Conservation (phyloP, 2,113 vertebrate species). For the Alaudala cheleensis region DNA sequence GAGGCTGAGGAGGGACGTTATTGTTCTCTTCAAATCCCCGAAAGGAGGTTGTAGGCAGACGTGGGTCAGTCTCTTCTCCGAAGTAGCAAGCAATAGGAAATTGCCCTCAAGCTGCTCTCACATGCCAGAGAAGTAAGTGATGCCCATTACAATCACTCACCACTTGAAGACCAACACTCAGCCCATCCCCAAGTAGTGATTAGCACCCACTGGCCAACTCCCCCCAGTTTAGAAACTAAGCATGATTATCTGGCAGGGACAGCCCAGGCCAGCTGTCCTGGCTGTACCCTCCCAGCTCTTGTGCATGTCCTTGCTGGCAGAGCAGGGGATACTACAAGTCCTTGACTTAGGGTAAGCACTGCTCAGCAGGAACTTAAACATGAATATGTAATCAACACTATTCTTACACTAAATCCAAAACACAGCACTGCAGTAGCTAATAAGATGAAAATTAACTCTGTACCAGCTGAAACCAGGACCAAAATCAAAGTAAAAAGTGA, state of each 20-base stretch:
- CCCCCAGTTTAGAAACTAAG: not conserved
- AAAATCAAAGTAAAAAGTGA: not conserved
- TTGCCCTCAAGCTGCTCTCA: not conserved
- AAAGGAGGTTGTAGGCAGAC: not conserved
- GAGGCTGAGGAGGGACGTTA: not conserved
- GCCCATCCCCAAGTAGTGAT: fast-evolving
- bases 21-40: not conserved
- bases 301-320: not conserved
- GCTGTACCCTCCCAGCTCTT: not conserved
- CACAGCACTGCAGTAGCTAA: not conserved
- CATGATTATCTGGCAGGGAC: not conserved
- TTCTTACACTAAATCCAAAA: not conserved
- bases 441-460: not conserved
- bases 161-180: not conserved
- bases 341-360: not conserved
- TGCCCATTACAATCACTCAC: not conserved
- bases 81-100: not conserved
- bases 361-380: not conserved
- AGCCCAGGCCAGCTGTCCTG: not conserved
- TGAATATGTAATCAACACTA: not conserved
- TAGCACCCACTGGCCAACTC: not conserved
- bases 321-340: not conserved
- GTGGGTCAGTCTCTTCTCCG: not conserved
- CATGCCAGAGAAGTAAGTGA: not conserved
- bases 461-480: not conserved